Percentiles rank a stretch among this genome's conserved stretches.
Conservation (phyloP, 2,797 vertebrate species). For the Cryptoprocta ferox region DNA sequence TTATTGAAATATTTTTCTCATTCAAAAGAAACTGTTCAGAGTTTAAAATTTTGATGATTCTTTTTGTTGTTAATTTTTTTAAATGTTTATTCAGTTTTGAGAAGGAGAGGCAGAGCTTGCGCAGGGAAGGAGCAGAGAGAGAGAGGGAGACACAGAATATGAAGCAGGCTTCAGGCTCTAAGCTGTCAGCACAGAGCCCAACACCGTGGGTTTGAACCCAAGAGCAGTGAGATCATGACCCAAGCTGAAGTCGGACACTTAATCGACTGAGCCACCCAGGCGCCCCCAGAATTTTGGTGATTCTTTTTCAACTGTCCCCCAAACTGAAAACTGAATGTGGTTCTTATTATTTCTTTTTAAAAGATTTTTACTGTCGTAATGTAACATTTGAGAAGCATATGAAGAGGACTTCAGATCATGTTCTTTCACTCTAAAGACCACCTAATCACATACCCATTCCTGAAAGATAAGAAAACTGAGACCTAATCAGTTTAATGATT, state of each 20-base stretch:
- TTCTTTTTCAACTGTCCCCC: not conserved
- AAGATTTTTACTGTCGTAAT: not conserved
- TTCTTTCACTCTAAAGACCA: not conserved
- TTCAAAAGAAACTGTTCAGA: constrained; percentile 7
- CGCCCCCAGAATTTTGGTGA: not conserved
- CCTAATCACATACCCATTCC: not conserved
- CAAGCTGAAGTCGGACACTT: too few relatives aligned
- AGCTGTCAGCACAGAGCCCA: too few relatives aligned
- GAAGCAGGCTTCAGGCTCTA: too few relatives aligned
- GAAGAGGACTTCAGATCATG: not conserved
- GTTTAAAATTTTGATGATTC: not conserved
- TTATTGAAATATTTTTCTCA: not conserved
- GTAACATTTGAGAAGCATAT: not conserved
- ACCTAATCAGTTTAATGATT: not conserved
- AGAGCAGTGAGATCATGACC: too few relatives aligned
- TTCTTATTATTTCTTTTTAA: not conserved
- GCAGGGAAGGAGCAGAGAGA: too few relatives aligned
- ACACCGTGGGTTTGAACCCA: too few relatives aligned
- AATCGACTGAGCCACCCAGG: too few relatives aligned
- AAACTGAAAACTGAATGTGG: not conserved
- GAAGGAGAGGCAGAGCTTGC: too few relatives aligned
- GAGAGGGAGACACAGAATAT: too few relatives aligned
- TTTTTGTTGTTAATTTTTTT: not conserved
- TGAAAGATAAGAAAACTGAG: not conserved
- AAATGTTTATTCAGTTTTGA: too few relatives aligned